These are phyloP conservation scores for Lithobates sylvaticus DNA, from an alignment of 2,797 vertebrate species.

Conservation along the genomic window DNA sequence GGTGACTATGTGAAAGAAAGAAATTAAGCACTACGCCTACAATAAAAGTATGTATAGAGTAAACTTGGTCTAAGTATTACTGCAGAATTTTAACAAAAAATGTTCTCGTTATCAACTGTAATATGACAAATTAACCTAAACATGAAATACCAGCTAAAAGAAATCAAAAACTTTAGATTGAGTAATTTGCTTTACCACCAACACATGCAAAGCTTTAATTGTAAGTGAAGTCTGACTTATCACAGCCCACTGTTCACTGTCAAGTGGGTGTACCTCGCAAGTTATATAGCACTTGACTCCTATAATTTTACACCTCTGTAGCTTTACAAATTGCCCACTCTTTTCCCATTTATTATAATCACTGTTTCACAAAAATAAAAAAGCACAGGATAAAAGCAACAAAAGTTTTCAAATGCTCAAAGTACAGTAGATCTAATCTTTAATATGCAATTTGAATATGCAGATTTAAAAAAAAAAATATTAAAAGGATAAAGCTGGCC, in stretches of 20 bases:
- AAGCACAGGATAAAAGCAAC: no score
- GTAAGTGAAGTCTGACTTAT: background rate
- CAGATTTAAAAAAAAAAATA: no score
- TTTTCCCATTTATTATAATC: background rate
- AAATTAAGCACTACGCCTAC: background rate
- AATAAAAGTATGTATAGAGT: conserved; percentile 11
- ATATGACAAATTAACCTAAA: no score
- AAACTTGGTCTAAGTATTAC: background rate
- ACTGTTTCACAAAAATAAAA: no score
- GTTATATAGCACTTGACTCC: background rate
- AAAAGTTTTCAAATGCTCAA: no score
- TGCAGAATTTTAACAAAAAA: no score
- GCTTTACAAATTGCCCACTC: background rate
- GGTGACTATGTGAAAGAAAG: background rate
- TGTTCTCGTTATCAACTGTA: background rate
- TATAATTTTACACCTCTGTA: background rate
- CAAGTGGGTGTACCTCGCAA: background rate
- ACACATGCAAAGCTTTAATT: background rate
- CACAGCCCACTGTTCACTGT: background rate
- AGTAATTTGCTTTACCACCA: background rate
- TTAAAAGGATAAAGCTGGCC: no score
- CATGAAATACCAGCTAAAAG: background rate
- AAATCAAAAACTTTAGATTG: background rate
- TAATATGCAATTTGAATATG: no score
- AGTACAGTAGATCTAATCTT: no score